These are phyloP conservation scores for Bombus ignitus DNA, from an alignment of 1,140 invertebrate genomes.

Conservation along the genomic window DNA sequence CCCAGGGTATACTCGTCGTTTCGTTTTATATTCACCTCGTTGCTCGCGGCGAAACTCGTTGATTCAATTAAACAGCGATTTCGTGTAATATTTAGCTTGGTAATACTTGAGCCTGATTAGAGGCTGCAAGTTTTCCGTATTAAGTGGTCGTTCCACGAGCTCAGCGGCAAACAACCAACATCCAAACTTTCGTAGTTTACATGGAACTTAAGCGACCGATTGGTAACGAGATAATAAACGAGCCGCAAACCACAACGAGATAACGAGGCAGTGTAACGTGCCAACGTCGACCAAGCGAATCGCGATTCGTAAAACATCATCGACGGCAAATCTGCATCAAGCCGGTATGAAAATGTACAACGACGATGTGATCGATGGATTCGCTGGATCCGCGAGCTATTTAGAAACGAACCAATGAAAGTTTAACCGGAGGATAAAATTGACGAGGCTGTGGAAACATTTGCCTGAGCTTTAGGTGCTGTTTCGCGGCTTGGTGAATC, in stretches of 20 bases:
- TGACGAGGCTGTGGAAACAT: too few relatives aligned
- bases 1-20: too few relatives aligned
- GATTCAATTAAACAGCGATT: not conserved
- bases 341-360: too few relatives aligned
- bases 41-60: too few relatives aligned
- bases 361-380: too few relatives aligned
- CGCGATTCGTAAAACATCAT: slow-evolving; percentile 18
- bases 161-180: not conserved
- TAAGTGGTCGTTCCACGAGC: slow-evolving; percentile 17
- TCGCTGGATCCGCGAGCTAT: not conserved
- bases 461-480: too few relatives aligned
- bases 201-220: not conserved
- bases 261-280: slow-evolving; percentile 25
- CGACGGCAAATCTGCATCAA: slow-evolving; percentile 8
- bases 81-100: slow-evolving; percentile 11
- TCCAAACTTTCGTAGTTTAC: slow-evolving; percentile 38
- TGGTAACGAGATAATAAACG: slow-evolving; percentile 34
- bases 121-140: too few relatives aligned
- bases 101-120: not conserved
- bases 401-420: not conserved
- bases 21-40: too few relatives aligned
- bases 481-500: not conserved
- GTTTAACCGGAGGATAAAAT: not conserved
- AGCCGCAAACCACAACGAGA: not conserved
- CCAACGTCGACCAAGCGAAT: not conserved